Evolutionary conservation across 2,113 vertebrate genomes (phyloP), one percentile per base, ranked within the genome.

Genomic region (Odocoileus virginianus): DNA sequence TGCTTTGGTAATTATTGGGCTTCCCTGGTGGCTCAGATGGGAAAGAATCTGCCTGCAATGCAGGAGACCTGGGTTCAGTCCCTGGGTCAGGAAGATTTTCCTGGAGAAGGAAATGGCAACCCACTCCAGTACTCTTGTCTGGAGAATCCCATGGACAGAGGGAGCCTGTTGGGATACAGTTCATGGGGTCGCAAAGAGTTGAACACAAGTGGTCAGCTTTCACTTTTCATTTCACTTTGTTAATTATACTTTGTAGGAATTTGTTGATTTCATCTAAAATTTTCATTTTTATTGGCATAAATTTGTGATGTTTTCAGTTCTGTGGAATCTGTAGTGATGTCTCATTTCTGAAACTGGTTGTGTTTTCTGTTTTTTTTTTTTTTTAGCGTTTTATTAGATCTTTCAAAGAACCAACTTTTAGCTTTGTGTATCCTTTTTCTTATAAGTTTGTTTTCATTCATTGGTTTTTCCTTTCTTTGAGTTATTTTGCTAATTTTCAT

Each of bases 401-500:
- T 90, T 86, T 96, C 55, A 89, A 33, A 60, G 78, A 61, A 61
- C n/a, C 61, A 76, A 19, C 36, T 78, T 85, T 79, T 85, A 94
- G 55, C 47, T 96, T 93, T 85, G 87, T 64, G 47, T 81, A 57
- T 47, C 55, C 36, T 89, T 96, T 84, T 45, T 84, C 76, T 91
- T 84, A 14, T 17, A 82, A 52, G 52, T 88, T 93, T 61, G n/a
- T 71, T 88, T 96, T 93, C 47, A 40, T 78, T 90, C 36, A 43
- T 55, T 61, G 78, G 36, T 84, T 82, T 14, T 71, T 64, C 50
- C 25, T 47, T 52, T 64, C 33, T 82, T 88, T 83, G 15, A 76
- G 27, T 96, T 87, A 36, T 28, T 87, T 87, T 89, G 50, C 89
- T 96, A 47, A 79, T 82, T 82, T 94, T 82, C n/a, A 87, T 82